Evolutionary conservation across 1,140 invertebrate species (phyloP), one percentile per base, ranked within the genome.

Genomic region (Luehdorfia chinensis): DNA sequence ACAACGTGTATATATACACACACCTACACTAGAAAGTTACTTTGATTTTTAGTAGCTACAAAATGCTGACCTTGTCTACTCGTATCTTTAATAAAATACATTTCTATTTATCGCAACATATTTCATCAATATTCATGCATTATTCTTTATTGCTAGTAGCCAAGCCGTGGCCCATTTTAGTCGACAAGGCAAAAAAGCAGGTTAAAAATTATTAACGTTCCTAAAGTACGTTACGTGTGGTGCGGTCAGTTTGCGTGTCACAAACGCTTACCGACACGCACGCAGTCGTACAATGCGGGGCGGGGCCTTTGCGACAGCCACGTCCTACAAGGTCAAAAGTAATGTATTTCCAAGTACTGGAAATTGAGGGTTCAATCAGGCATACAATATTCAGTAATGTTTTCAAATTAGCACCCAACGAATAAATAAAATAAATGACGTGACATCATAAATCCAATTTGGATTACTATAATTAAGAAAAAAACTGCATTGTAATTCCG

Each of bases 161-260:
- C 4, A 13, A 43, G 25, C 39, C 39, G 12, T 39, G 19, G 33
- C 21, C 43, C 6, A 46, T 55, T 50, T 46, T 33, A 45, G 23
- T 33, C 50, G 23, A 43, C 23, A 43, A 28, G 39, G 39, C 39
- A 43, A 43, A 43, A 37, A 50, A 34, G 44, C 15, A 43, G 39
- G 30, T 48, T 43, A 34, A 34, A 52, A 60, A 60, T 55, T 49
- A 50, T 59, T 59, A 54, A 44, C 48, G 50, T 51, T 45, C 15
- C 47, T 28, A 55, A 48, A 48, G 46, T 50, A 32, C 15, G 50
- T 43, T 28, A 43, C 36, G 39, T 43, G 39, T 47, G 46, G 28
- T 31, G 28, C 52, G 58, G 54, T 53, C 44, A 50, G 62, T 53
- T 65, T 36, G 62, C 62, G 62, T 65, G 62, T 41, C 32, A 30